Base-by-base conservation (phyloP, 2,797 vertebrate species). In the Oreochromis mossambicus region DNA sequence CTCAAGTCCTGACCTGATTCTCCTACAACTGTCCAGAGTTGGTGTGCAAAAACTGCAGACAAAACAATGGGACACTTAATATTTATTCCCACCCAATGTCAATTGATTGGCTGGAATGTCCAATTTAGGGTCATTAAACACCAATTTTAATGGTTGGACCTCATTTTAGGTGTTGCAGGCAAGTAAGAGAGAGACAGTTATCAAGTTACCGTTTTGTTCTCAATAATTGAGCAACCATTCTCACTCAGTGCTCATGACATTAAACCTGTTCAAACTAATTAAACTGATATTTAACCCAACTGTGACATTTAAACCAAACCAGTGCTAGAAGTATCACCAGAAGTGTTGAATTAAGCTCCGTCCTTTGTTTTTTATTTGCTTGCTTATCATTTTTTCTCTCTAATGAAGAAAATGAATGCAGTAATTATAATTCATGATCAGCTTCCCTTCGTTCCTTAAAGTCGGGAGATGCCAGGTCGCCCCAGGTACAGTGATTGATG, bases 401-500 rank as follows among this genome's bases (percentile, higher is more conserved):
- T 87, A 90, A 88, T 88, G 82, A 91, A 83, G 86, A 83, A 89
- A 89, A 90, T 83, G 87, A 81, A 58, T 56, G 5, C 68, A 86
- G 81, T 86, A 78, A 92, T 93, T 89, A 76, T 89, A 91, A 93
- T 94, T 94, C 90, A 84, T 70, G 73, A 88, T 89, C 76, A 81
- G 58, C 77, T 68, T 86, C 68, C 50, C 61, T 81, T 84, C 78
- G 77, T 90, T 92, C 80, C 83, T 92, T 87, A 78, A 90, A 88
- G 85, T 89, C 29, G 80, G 83, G 75, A 91, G 87, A 88, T 80
- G 88, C 85, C 80, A 79, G 38, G 79, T 88, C 82, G 76, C 81
- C 79, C 13, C 15, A 34, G 88, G 78, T 89, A 21, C 52, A 77
- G 83, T 94, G 94, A 95, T 93, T 92, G 94, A 95, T 94, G 91